Evolutionary conservation across 2,113 vertebrate species (phyloP).

Genomic region (Silurus meridionalis): DNA sequence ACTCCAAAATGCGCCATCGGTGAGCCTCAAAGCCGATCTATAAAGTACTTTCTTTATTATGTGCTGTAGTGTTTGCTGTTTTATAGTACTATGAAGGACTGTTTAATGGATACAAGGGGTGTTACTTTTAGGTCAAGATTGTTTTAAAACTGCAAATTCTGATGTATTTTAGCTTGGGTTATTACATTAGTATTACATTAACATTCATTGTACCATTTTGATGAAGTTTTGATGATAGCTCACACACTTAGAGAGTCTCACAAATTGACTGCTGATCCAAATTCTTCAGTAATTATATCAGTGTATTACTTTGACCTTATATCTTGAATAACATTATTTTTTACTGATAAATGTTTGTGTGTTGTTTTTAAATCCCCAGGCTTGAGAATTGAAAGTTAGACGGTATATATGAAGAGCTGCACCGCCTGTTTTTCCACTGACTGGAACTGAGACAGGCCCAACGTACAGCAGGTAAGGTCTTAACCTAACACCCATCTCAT

Average conservation of each 20-base stretch:
- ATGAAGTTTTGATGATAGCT: background rate
- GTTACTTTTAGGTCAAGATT: constrained; percentile 1
- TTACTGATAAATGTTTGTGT: constrained; percentile 14
- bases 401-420: constrained; percentile 63
- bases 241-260: background rate
- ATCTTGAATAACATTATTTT: background rate
- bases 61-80: constrained; percentile 33
- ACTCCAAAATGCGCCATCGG: constrained; percentile 61
- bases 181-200: background rate
- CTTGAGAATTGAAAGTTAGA: constrained; percentile 56
- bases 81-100: background rate
- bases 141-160: background rate
- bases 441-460: constrained; percentile 64
- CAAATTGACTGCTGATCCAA: background rate
- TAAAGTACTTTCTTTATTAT: constrained; percentile 24
- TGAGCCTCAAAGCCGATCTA: constrained; percentile 60
- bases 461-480: constrained; percentile 68
- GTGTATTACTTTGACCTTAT: background rate
- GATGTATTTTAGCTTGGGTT: background rate
- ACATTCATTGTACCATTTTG: background rate
- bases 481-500: constrained; percentile 39
- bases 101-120: background rate
- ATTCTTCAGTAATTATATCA: background rate
- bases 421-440: constrained; percentile 56
- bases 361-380: constrained; percentile 53